These are phyloP conservation scores for Atherix ibis DNA, from an alignment of 2,888 invertebrate species.

Conservation along the genomic window DNA sequence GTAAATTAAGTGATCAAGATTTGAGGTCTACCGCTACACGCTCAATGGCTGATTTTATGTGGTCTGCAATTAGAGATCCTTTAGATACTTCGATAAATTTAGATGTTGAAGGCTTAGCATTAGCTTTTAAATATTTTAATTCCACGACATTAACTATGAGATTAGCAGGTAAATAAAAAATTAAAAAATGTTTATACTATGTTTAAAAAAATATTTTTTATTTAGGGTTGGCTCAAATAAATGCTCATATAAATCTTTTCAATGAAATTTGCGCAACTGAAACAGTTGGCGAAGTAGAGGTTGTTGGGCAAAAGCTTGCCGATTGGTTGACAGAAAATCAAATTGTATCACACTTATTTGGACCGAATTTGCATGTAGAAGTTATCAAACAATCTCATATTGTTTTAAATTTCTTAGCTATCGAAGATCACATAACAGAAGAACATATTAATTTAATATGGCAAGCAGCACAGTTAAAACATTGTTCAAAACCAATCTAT, in stretches of 20 bases:
- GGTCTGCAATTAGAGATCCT: constrained; percentile 89
- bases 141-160: constrained; percentile 89
- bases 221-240: constrained; percentile 68
- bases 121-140: constrained; percentile 93
- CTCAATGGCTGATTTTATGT: constrained; percentile 92
- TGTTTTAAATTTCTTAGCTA: constrained; percentile 79
- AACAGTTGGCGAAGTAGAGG: constrained; percentile 69
- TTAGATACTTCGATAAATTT: constrained; percentile 72
- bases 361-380: constrained; percentile 93
- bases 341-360: constrained; percentile 86
- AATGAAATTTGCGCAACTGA: constrained; percentile 85
- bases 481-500: constrained; percentile 86
- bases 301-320: constrained; percentile 68
- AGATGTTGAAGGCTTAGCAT: constrained; percentile 72
- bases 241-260: constrained; percentile 80
- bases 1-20: constrained; percentile 82
- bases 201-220: constrained; percentile 1
- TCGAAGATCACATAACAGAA: constrained; percentile 77
- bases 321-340: constrained; percentile 79
- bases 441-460: constrained; percentile 86
- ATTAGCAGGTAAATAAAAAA: constrained; percentile 47
- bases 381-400: constrained; percentile 90
- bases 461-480: constrained; percentile 89
- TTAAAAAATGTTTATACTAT: background rate
- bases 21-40: constrained; percentile 74